These are phyloP conservation scores for Columba guinea DNA, from an alignment of 2,797 vertebrate species.

Conservation along the genomic window DNA sequence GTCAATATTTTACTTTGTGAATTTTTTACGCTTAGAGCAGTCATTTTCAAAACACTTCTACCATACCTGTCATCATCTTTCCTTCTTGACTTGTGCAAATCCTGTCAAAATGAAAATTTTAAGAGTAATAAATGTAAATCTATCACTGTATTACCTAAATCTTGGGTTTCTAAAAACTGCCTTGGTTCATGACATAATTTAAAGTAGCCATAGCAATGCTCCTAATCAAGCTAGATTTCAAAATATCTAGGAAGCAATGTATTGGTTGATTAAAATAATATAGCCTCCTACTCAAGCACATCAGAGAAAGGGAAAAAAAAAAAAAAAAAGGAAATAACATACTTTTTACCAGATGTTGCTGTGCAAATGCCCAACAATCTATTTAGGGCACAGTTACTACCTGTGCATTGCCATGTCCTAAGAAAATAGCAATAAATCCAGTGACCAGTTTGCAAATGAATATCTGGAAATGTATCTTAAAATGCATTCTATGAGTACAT, in stretches of 20 bases:
- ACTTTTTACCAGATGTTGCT: not conserved
- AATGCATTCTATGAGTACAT: not conserved
- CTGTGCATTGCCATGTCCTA: not conserved
- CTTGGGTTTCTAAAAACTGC: not conserved
- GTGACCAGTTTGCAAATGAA: not conserved
- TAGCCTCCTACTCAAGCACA: not conserved
- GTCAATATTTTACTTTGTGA: not conserved
- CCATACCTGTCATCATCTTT: not conserved
- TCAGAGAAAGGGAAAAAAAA: not conserved
- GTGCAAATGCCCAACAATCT: not conserved
- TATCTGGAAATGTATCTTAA: not conserved
- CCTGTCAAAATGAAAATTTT: not conserved
- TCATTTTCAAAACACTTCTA: not conserved
- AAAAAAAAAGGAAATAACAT: not conserved
- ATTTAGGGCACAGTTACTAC: not conserved
- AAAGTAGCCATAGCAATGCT: not conserved
- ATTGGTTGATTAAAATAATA: not conserved
- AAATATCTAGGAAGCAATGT: not conserved
- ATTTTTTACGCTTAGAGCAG: not conserved
- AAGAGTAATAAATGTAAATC: not conserved
- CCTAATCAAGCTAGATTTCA: not conserved
- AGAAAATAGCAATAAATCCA: not conserved
- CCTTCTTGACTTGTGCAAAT: not conserved
- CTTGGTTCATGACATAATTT: not conserved
- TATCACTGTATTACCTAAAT: not conserved